Base-by-base conservation (phyloP, 2,113 vertebrate genomes). In the Sprattus sprattus region DNA sequence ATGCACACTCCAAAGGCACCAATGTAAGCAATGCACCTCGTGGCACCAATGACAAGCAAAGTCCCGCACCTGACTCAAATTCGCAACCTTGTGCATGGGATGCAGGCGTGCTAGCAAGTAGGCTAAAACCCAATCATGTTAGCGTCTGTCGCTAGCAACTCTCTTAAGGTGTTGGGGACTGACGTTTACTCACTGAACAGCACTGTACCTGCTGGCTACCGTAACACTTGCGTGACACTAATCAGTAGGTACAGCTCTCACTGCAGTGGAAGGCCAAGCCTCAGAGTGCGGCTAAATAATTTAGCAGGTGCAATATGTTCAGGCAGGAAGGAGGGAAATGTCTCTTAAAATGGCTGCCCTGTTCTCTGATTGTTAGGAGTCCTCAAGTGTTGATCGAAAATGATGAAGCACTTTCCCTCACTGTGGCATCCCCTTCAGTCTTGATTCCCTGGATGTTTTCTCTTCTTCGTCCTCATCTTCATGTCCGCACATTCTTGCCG, bases 211-310 rank as follows among this genome's bases (percentile, higher is more conserved):
- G 39, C 39, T 39, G 39, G 39, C 1, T 39, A 39, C 39, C 39
- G 39, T 39, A 1, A 39, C 39, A 39, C 93, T 92, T 92, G 95
- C 87, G 90, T 87, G 88, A 91, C 94, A 95, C 92, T 96, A 96
- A 97, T 96, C 92, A 92, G 91, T 94, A 95, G 91, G 92, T 97
- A 95, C 94, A 96, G 94, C 93, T 95, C 96, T 96, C 94, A 93
- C 92, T 93, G 93, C 90, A 91, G 95, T 95, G 95, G 94, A 11
- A 92, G 93, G 93, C 93, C 93, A 86, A 94, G 90, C 92, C 93
- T 93, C 92, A 90, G 92, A 94, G 93, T 50, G 93, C 87, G 86
- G 89, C 91, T 97, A 94, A 97, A 98, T 98, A 95, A 98, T 98
- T 97, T 92, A 98, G 93, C 90, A 93, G 93, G 93, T 94, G 94